Evolutionary conservation across 2,888 invertebrate genomes (phyloP), one percentile per base, ranked within the genome.

Genomic region (Drosophila dives): DNA sequence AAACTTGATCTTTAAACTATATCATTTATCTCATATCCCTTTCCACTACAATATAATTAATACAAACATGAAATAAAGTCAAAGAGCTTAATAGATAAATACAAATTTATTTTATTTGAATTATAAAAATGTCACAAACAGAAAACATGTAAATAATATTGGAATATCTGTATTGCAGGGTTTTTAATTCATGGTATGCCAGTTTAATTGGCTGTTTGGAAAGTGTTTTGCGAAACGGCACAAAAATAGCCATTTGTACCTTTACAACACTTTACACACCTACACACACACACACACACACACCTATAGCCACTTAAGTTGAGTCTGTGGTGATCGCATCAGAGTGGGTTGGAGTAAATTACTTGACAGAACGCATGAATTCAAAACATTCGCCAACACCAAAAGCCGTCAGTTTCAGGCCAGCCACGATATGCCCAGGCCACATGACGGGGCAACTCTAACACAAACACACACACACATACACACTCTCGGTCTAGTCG

Each of bases 301-400:
- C 59, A 45, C 51, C 42, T 26, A 66, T 40, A 62, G 67, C 51
- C 77, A 79, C 81, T 77, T 73, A 67, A 73, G 67, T 50, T 55
- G 29, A 61, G 60, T 64, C 32, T 73, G 80, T 77, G 69, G 77
- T 69, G 51, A 42, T 76, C 65, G 81, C 75, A 45, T 23, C 23
- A 8, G 4, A 45, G 45, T 23, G 23, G 79, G 63, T 76, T 54
- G 74, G 84, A 75, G 77, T 76, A 80, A 77, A 85, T 80, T 78
- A 77, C 83, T 79, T 80, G 86, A 81, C 88, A 82, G 77, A 81
- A 80, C 79, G 81, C 80, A 83, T 87, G 86, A 85, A 87, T 87
- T 83, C 64, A 75, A 76, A 85, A 75, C 83, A 83, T 77, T 86
- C 78, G 54, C 70, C 80, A 77, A 79, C 83, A 83, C 80, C 77